Conservation (phyloP, 2,888 invertebrate genomes). For the Biston betularia region DNA sequence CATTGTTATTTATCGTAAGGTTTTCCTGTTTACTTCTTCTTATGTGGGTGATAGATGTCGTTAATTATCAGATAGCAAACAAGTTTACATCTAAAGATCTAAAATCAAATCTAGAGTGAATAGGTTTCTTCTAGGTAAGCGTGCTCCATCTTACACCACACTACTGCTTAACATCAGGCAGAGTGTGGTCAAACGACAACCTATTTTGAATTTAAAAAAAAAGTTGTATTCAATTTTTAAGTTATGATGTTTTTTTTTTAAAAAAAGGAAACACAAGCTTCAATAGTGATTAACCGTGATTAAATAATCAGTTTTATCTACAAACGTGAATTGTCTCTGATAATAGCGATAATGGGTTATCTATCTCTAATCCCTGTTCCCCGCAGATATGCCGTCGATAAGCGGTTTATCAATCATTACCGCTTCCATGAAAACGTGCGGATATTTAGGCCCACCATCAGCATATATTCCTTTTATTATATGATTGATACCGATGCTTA, state of each 20-base stretch:
- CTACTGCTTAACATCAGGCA: too few relatives aligned
- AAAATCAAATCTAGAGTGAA: too few relatives aligned
- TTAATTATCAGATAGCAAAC: too few relatives aligned
- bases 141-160: too few relatives aligned
- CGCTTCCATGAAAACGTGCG: slow-evolving; percentile 20
- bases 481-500: slow-evolving; percentile 35
- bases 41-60: slow-evolving; percentile 9
- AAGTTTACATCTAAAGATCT: too few relatives aligned
- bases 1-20: slow-evolving; percentile 32
- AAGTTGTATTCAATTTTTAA: too few relatives aligned
- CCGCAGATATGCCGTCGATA: slow-evolving; percentile 3
- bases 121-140: too few relatives aligned
- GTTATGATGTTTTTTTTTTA: too few relatives aligned
- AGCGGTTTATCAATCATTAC: slow-evolving; percentile 24
- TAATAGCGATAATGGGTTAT: slow-evolving; percentile 24
- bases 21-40: slow-evolving; percentile 41
- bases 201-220: too few relatives aligned
- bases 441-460: slow-evolving; percentile 27
- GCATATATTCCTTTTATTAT: slow-evolving; percentile 30
- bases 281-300: background rate
- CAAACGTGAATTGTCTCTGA: slow-evolving; percentile 25
- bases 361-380: background rate
- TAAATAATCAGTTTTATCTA: slow-evolving; percentile 16
- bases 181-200: too few relatives aligned
- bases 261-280: too few relatives aligned